Base-by-base conservation (phyloP, 1,140 invertebrate genomes). In the Brachionus sp. region DNA sequence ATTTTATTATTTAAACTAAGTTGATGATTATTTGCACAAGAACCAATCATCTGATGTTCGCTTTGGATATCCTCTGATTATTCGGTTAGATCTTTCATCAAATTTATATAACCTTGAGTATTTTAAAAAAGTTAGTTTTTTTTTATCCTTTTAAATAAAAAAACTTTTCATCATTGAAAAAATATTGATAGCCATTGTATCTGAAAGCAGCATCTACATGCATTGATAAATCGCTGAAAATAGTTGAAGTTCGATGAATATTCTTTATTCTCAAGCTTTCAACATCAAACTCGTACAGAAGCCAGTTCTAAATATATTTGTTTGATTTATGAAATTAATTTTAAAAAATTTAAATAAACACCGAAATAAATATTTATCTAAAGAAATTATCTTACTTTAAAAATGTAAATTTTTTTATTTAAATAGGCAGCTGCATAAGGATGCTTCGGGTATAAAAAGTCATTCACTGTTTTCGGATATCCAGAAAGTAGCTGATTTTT, bases 321-420 rank as follows among this genome's bases (percentile, higher is more conserved):
- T 50, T 50, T 16, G 16, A 10, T 23, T 64, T 64, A 2, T 2
- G 5, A 64, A 64, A 64, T 25, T 1, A 64, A 64, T 9, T n/a
- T 2, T 46, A n/a, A 13, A 12, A 46, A 64, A 25, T 5, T 12
- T 29, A 62, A 16, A 62, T 7, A 3, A 62, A 62, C 0, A 62
- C n/a, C 2, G 23, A 16, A 23, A 62, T 62, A 62, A 16, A n/a
- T n/a, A n/a, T n/a, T n/a, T n/a, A 13, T 29, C 29, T 29, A 68
- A 13, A n/a, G 13, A 33, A 42, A 29, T 29, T 9, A 42, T 16
- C n/a, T 73, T 42, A 73, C 68, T 42, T 73, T 73, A 46, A 46
- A 75, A 23, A 75, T 12, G 12, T 75, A 75, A 29, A 75, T 46
- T 75, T 75, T 75, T 46, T 75, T 75, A 33, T 75, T 75, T 7